A percentile compares a stretch with the other conserved stretches of the same genome.
These are phyloP conservation scores for Acrocyrtus sp. DNA, from an alignment of 2,888 invertebrate genomes.

Conservation along the genomic window DNA sequence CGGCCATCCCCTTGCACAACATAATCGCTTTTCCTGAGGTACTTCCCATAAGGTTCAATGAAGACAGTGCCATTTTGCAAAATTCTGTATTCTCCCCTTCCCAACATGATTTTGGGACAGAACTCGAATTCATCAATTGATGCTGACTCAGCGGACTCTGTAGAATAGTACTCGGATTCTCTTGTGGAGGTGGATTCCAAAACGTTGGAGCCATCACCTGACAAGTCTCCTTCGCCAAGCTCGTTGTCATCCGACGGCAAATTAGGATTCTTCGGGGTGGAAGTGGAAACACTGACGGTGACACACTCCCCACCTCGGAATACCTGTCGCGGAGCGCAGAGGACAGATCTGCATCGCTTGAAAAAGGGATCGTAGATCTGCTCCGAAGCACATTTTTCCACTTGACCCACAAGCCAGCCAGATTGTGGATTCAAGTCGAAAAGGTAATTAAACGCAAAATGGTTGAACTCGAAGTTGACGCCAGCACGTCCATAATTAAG, in stretches of 20 bases:
- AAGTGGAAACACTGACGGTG: constrained; percentile 55
- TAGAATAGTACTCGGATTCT: constrained; percentile 41
- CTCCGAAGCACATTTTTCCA: constrained; percentile 64
- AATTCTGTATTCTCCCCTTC: constrained; percentile 65
- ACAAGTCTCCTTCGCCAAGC: constrained; percentile 56
- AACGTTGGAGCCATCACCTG: constrained; percentile 52
- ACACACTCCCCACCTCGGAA: constrained; percentile 64
- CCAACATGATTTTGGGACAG: constrained; percentile 66
- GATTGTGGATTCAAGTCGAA: constrained; percentile 66
- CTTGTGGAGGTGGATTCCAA: constrained; percentile 52
- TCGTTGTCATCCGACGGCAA: constrained; percentile 52
- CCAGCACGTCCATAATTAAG: constrained; percentile 56
- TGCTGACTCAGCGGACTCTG: constrained; percentile 37
- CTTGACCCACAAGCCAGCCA: constrained; percentile 64
- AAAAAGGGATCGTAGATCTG: constrained; percentile 68
- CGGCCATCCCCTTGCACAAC: constrained; percentile 64
- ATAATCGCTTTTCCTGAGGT: constrained; percentile 65
- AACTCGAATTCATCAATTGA: constrained; percentile 59
- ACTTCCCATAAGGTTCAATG: constrained; percentile 65
- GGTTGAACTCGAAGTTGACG: constrained; percentile 65
- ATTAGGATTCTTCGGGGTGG: constrained; percentile 44
- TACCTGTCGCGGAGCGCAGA: constrained; percentile 65
- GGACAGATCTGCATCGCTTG: constrained; percentile 66
- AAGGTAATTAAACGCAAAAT: constrained; percentile 67
- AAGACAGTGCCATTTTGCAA: constrained; percentile 65